Percentiles rank a stretch among this genome's conserved stretches.
Conservation (phyloP, 2,113 vertebrate species). For the Malurus elegans region DNA sequence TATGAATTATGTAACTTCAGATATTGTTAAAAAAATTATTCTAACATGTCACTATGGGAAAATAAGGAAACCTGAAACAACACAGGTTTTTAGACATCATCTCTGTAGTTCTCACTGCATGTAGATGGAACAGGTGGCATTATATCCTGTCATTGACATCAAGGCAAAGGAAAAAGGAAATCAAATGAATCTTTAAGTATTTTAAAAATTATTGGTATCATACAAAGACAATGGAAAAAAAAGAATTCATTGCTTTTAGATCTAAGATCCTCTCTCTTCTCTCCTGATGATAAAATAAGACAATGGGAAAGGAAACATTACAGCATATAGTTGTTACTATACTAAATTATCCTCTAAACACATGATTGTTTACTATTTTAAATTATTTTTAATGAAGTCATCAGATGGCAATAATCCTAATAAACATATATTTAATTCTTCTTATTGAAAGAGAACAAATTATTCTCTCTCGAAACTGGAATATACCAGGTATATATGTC, state of each 20-base stretch:
- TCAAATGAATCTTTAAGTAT: background rate
- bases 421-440: background rate
- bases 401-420: background rate
- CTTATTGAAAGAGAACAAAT: background rate
- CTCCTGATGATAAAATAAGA: background rate
- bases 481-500: background rate
- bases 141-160: background rate
- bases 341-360: background rate
- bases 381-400: background rate
- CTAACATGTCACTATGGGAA: background rate
- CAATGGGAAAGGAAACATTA: background rate
- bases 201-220: background rate
- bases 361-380: background rate
- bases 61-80: background rate
- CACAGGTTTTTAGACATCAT: rapidly evolving
- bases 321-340: background rate
- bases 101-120: background rate
- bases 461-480: background rate
- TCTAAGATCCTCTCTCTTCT: background rate
- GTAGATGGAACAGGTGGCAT: background rate
- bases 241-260: background rate
- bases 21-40: background rate
- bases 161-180: background rate
- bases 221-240: background rate
- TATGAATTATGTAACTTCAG: background rate